These are phyloP conservation scores for Acrocera orbiculus DNA, from an alignment of 2,888 invertebrate species.

Conservation along the genomic window DNA sequence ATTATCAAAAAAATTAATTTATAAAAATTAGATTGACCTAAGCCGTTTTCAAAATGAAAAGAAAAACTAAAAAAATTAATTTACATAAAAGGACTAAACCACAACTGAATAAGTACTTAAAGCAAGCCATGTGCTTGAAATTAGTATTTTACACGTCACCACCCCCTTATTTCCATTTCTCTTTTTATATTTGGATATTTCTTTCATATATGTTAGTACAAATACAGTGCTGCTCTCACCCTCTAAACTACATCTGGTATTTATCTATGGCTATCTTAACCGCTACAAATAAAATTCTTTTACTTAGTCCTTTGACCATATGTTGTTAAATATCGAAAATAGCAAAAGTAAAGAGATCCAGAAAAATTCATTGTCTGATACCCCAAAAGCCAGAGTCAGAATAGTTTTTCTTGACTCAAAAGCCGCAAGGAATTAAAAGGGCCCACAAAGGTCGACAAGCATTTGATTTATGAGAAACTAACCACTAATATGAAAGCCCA, in stretches of 20 bases:
- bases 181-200: too few relatives aligned
- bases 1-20: too few relatives aligned
- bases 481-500: slow-evolving; percentile 12
- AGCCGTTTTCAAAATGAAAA: too few relatives aligned
- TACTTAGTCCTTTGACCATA: background rate
- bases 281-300: background rate
- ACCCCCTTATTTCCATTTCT: background rate
- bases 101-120: slow-evolving; percentile 10
- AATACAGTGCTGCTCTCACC: background rate
- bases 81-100: slow-evolving; percentile 12
- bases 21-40: too few relatives aligned
- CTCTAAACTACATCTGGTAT: too few relatives aligned
- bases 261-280: slow-evolving; percentile 3
- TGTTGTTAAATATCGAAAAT: background rate
- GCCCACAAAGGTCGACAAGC: slow-evolving; percentile 8
- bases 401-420: too few relatives aligned
- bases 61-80: slow-evolving; percentile 6
- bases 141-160: slow-evolving; percentile 8
- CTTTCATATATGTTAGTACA: too few relatives aligned
- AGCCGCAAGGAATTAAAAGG: too few relatives aligned
- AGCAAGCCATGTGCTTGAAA: slow-evolving; percentile 11
- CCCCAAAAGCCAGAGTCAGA: slow-evolving; percentile 1
- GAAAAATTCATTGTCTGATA: slow-evolving; percentile 6
- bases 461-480: slow-evolving; percentile 12
- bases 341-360: background rate